phyloP scores from a whole-genome alignment of 2,113 vertebrate species.

The Thermophis baileyi region DNA sequence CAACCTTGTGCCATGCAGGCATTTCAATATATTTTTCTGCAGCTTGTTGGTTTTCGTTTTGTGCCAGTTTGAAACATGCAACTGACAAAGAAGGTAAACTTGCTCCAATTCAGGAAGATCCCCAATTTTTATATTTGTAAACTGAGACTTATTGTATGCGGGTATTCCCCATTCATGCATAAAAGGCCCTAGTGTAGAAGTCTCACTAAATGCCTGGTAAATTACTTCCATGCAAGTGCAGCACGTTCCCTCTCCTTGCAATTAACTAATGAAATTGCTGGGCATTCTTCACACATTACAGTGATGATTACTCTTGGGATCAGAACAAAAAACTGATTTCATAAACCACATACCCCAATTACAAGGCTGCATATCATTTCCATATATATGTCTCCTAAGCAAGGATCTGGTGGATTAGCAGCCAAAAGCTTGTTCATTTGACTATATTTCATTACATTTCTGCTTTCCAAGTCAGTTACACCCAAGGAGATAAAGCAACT shows the following conservation, averaged over 20 bases:
- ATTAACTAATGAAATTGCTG: neutral
- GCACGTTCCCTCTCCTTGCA: neutral
- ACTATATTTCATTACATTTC: slow-evolving; percentile 2
- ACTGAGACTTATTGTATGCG: neutral
- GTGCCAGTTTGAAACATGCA: neutral
- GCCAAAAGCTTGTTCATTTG: neutral
- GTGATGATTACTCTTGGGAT: neutral
- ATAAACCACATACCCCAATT: neutral
- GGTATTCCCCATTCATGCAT: neutral
- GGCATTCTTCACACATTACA: neutral
- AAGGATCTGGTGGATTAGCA: neutral
- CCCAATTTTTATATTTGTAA: neutral
- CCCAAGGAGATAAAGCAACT: slow-evolving; percentile 33
- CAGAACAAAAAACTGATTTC: neutral
- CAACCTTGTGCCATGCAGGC: too few species aligned
- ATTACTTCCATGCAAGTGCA: neutral
- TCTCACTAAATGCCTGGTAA: neutral
- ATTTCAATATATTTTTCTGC: neutral
- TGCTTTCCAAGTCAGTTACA: slow-evolving; percentile 7
- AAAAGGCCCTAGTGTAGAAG: neutral
- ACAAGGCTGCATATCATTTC: neutral
- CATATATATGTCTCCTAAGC: neutral
- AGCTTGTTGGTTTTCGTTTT: neutral
- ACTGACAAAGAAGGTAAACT: neutral
- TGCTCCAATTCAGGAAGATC: neutral